phyloP scores from a whole-genome alignment of 2,797 vertebrate species.

The Gymnothorax reevesii region DNA sequence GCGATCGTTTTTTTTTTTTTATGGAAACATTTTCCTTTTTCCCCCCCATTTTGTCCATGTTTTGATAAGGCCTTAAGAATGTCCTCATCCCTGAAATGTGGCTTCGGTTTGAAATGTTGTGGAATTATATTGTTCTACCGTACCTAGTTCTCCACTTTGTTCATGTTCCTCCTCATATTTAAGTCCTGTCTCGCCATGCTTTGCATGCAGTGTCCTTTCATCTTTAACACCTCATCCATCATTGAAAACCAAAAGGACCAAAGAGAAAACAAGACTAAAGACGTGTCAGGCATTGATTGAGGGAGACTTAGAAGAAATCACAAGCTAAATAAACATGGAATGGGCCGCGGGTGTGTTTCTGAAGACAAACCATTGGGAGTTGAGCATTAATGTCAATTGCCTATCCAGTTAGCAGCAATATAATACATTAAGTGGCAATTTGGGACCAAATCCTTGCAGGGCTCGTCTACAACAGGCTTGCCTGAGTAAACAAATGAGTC shows the following conservation, averaged over 20 bases:
- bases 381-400: not conserved
- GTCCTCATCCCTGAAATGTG: not conserved
- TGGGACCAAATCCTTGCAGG: not conserved
- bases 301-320: conserved; percentile 6
- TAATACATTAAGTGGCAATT: conserved; percentile 1
- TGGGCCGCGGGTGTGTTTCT: not conserved
- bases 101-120: not conserved
- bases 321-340: conserved; percentile 9
- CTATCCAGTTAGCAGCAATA: conserved; percentile 5
- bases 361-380: conserved; percentile 2
- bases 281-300: conserved; percentile 1
- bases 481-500: not conserved
- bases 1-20: too few relatives aligned
- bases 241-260: conserved; percentile 3
- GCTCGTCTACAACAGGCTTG: not conserved
- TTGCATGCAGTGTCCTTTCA: conserved; percentile 12
- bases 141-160: not conserved
- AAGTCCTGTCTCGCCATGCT: not conserved
- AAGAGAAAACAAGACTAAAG: conserved; percentile 21
- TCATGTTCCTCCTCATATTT: not conserved
- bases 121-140: not conserved
- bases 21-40: too few relatives aligned
- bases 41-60: too few relatives aligned
- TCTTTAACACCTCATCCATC: conserved; percentile 4
- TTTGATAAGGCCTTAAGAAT: too few relatives aligned